Conservation (phyloP, 2,888 invertebrate species). For the Sinhomidia bicolor region DNA sequence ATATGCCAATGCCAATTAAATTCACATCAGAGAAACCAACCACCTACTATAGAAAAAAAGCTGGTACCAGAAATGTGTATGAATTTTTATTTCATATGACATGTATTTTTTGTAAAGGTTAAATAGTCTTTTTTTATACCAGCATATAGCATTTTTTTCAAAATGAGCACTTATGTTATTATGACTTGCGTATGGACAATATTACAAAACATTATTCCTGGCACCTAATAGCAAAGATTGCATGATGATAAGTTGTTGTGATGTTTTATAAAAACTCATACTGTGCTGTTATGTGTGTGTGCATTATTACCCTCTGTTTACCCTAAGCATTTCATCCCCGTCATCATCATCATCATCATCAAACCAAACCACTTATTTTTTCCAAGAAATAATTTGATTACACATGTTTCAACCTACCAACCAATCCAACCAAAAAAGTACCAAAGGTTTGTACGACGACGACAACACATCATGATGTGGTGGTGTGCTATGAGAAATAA, state of each 20-base stretch:
- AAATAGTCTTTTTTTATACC: background rate
- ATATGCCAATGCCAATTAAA: constrained; percentile 49
- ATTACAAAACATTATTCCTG: background rate
- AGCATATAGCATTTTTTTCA: background rate
- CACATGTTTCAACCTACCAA: constrained; percentile 4
- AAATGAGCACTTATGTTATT: background rate
- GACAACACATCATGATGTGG: too few species aligned
- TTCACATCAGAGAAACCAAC: constrained; percentile 30
- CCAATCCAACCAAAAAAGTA: too few species aligned
- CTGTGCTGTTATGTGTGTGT: constrained; percentile 5
- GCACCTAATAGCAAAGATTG: background rate
- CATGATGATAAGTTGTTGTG: background rate
- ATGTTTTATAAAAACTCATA: constrained; percentile 2
- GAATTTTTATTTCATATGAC: background rate
- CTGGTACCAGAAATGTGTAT: background rate
- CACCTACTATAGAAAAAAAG: background rate
- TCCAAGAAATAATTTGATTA: constrained; percentile 65
- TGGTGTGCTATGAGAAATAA: too few species aligned
- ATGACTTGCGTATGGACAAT: background rate
- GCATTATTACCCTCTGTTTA: constrained; percentile 27
- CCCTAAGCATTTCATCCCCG: background rate
- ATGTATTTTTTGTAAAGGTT: background rate
- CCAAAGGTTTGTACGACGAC: too few species aligned
- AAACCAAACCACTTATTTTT: constrained; percentile 42
- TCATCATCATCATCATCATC: too few species aligned